Evolutionary conservation across 2,797 vertebrate genomes (phyloP).

Genomic region (Amblyopsis hoosieri): DNA sequence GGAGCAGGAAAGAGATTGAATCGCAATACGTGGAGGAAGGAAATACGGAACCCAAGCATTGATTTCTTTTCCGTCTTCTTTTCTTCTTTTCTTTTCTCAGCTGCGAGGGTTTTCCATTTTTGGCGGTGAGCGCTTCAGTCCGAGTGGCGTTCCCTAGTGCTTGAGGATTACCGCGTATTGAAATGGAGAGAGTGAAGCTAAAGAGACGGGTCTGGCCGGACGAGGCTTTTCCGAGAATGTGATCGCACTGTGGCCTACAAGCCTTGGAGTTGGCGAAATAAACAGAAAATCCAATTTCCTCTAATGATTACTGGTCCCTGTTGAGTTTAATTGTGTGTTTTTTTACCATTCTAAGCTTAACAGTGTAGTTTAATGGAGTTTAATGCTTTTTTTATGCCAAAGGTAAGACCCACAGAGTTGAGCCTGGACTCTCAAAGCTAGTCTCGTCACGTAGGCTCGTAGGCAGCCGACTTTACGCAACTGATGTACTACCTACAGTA

Average conservation of each 20-base stretch:
- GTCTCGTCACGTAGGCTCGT: too few species aligned
- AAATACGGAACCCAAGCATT: conserved; percentile 37
- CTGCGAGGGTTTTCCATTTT: conserved; percentile 66
- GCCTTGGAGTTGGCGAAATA: conserved; percentile 2
- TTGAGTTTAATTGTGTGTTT: background rate
- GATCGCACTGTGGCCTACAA: conserved; percentile 8
- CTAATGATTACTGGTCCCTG: background rate
- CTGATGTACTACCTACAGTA: conserved; percentile 22
- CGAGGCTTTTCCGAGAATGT: conserved; percentile 35
- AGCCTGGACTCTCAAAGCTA: background rate
- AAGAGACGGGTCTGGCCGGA: conserved; percentile 28
- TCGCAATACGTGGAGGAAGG: background rate
- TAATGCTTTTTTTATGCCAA: too few species aligned
- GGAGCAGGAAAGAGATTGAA: background rate
- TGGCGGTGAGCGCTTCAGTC: conserved; percentile 44
- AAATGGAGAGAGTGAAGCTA: conserved; percentile 39
- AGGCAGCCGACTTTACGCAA: conserved; percentile 6
- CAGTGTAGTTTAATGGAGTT: too few species aligned
- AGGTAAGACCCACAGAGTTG: too few species aligned
- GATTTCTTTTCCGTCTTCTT: conserved; percentile 27
- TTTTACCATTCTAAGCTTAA: too few species aligned
- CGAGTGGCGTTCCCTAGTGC: conserved; percentile 24
- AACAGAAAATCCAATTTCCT: too few species aligned
- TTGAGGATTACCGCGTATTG: conserved; percentile 40
- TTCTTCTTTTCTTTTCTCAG: conserved; percentile 38